Base-by-base conservation (phyloP, 2,113 vertebrate genomes). In the Myotis brandtii region DNA sequence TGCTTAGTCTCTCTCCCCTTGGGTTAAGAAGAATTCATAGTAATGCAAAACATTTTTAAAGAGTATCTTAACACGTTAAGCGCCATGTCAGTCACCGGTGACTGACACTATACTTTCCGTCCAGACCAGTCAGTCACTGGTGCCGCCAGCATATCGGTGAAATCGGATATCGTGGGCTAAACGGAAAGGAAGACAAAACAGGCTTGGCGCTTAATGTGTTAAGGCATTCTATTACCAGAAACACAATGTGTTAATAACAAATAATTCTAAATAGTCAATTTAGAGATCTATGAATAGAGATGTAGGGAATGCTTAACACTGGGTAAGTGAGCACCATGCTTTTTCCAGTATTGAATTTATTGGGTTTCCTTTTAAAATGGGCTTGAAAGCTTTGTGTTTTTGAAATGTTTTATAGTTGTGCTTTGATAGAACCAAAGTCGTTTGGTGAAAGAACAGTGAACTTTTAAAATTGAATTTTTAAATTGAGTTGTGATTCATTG, bases 381-480 rank as follows among this genome's bases (percentile, higher is more conserved):
- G n/a, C n/a, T 80, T 56, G 54, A 83, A 86, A 59, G 27, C 21
- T 21, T 95, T 93, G 72, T 66, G 64, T 69, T 95, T 93, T 81
- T 48, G n/a, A 80, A 70, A 10, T 81, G 75, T 95, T 84, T 92
- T 89, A 50, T 94, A 70, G 59, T 48, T 91, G 32, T 85, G 20
- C 17, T 93, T 59, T 75, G 48, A 27, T 86, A 82, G 62, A 87
- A 67, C 30, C 70, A 62, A 43, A 91, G 25, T 81, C 18, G 77
- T 81, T 88, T 94, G 52, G 23, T 94, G 64, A 70, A 76, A 79
- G 75, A 92, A 92, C n/a, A 82, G n/a, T 83, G 64, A 30, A 73
- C 69, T 95, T 93, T 76, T 50, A 77, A 54, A 95, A 83, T 40
- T 89, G 80, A 86, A 82, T 85, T 66, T 95, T 73, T 92, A 83